Conservation (phyloP, 30 jellyfish, hydroid and myxozoan genomes). For the Turritopsis rubra region DNA sequence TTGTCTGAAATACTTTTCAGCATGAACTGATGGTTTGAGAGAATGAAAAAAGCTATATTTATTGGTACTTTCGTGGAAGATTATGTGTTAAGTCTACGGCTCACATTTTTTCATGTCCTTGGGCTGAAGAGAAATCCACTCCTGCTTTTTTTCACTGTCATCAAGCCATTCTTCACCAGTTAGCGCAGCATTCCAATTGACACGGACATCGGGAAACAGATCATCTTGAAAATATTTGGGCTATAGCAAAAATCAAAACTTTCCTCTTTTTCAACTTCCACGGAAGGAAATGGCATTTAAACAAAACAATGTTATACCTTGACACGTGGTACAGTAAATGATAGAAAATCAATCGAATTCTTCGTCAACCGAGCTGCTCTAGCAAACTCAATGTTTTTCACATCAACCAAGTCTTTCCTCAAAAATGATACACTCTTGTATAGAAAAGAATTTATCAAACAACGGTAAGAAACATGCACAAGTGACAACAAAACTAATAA, state of each 20-base stretch:
- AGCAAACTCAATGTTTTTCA: slow-evolving; percentile 79
- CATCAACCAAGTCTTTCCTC: slow-evolving; percentile 73
- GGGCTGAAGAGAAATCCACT: slow-evolving; percentile 62
- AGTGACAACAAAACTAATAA: too few relatives aligned
- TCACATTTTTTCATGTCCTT: slow-evolving; percentile 72
- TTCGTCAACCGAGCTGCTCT: slow-evolving; percentile 76
- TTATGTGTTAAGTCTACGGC: neutral
- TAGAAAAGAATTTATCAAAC: too few relatives aligned
- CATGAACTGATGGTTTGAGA: too few relatives aligned
- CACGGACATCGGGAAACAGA: slow-evolving; percentile 79
- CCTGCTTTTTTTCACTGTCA: slow-evolving; percentile 52
- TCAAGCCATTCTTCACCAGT: slow-evolving; percentile 82
- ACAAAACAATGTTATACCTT: slow-evolving; percentile 45
- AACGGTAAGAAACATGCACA: too few relatives aligned
- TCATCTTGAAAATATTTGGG: slow-evolving; percentile 92
- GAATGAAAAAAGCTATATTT: too few relatives aligned
- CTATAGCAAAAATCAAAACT: slow-evolving; percentile 23
- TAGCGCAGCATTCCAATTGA: slow-evolving; percentile 93
- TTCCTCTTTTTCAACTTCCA: neutral
- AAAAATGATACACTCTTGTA: slow-evolving; percentile 83
- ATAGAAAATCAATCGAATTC: slow-evolving; percentile 68
- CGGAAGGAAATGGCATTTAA: neutral
- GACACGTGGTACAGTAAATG: slow-evolving; percentile 90
- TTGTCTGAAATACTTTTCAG: too few relatives aligned
- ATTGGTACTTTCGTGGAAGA: too few relatives aligned